Conservation (phyloP, 2,888 invertebrate species). For the Eulithis testata region DNA sequence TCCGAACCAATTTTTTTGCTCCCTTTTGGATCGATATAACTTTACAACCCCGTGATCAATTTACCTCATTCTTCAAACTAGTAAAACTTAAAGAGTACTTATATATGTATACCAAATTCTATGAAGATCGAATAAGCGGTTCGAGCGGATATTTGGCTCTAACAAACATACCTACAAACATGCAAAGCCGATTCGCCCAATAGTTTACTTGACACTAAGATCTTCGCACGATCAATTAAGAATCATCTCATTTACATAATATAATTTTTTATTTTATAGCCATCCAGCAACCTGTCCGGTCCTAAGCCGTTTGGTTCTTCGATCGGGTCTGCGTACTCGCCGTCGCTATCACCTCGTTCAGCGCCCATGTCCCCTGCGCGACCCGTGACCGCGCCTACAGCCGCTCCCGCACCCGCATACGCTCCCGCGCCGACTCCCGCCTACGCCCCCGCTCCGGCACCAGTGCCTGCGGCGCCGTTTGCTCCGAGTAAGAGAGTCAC, state of each 20-base stretch:
- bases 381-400: constrained; percentile 57
- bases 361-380: constrained; percentile 81
- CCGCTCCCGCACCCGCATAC: constrained; percentile 41
- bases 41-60: no score
- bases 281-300: constrained; percentile 81
- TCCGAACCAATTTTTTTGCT: no score
- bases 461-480: constrained; percentile 55
- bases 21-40: no score
- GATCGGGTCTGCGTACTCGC: constrained; percentile 81
- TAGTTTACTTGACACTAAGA: no score
- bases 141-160: no score
- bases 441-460: constrained; percentile 33
- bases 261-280: constrained; percentile 55
- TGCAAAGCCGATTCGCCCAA: no score
- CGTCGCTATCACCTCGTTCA: constrained; percentile 79
- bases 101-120: no score
- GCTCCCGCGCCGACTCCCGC: constrained; percentile 42
- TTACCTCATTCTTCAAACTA: no score
- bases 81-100: no score
- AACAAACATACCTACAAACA: no score
- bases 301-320: constrained; percentile 87
- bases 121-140: no score
- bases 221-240: no score
- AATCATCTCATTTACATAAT: neutral
- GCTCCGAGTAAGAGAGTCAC: constrained; percentile 83